phyloP scores from a whole-genome alignment of 1,140 invertebrate genomes.

The Meloidogyne hapla region DNA sequence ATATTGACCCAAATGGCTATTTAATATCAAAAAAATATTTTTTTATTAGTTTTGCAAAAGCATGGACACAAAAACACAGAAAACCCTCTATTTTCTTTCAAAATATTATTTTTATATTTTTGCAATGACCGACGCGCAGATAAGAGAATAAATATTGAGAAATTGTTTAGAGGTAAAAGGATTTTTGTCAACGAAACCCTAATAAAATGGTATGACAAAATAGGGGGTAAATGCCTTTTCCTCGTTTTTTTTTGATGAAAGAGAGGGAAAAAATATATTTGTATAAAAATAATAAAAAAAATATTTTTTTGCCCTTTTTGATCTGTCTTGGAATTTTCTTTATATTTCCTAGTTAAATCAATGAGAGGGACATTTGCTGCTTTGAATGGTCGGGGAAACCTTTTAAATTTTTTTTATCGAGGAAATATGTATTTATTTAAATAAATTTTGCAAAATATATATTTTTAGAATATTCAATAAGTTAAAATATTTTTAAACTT shows the following conservation, averaged over 20 bases:
- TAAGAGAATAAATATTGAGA: background rate
- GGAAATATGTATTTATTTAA: too few relatives aligned
- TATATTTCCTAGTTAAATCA: background rate
- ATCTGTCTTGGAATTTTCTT: background rate
- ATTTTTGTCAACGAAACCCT: conserved; percentile 2
- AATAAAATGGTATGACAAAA: background rate
- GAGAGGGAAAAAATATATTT: background rate
- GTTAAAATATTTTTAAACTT: too few relatives aligned
- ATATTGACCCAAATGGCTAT: too few relatives aligned
- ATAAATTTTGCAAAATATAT: too few relatives aligned
- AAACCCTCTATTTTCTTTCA: too few relatives aligned
- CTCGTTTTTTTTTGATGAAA: background rate
- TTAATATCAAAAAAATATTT: too few relatives aligned
- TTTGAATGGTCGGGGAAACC: too few relatives aligned
- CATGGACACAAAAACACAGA: too few relatives aligned
- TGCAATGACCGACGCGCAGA: background rate
- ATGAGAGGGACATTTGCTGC: background rate
- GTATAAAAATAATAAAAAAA: background rate
- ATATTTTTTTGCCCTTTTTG: background rate
- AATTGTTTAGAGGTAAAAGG: background rate
- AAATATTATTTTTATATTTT: background rate
- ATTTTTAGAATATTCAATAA: too few relatives aligned
- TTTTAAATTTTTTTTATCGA: too few relatives aligned
- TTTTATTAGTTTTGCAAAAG: too few relatives aligned
- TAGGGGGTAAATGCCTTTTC: background rate